phyloP scores from a whole-genome alignment of 2,888 invertebrate genomes.

The Troides helena region DNA sequence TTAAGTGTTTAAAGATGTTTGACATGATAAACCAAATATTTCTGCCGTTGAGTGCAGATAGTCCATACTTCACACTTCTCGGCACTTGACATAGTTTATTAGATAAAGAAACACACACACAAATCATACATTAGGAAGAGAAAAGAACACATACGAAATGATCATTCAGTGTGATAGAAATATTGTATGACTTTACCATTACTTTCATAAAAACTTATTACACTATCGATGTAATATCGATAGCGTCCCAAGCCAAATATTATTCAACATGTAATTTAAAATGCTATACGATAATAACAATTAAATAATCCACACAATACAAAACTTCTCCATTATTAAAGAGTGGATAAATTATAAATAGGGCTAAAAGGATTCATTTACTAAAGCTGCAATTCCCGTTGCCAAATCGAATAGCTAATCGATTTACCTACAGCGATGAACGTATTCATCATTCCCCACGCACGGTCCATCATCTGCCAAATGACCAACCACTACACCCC shows the following conservation, averaged over 20 bases:
- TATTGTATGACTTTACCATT: background rate
- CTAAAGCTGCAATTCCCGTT: slow-evolving; percentile 12
- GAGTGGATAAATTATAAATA: background rate
- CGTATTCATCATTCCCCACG: slow-evolving; percentile 55
- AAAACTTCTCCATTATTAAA: background rate
- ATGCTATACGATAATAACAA: background rate
- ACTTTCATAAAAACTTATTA: too few relatives aligned
- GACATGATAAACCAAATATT: slow-evolving; percentile 29
- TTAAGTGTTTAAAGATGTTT: slow-evolving; percentile 17
- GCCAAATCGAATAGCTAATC: slow-evolving; percentile 41
- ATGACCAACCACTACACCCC: slow-evolving; percentile 61
- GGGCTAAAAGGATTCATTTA: slow-evolving; percentile 5
- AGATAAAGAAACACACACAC: slow-evolving; percentile 21
- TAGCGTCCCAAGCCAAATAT: too few relatives aligned
- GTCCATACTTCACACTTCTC: slow-evolving; percentile 19
- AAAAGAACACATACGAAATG: background rate
- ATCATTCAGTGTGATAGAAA: background rate
- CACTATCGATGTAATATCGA: too few relatives aligned
- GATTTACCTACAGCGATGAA: slow-evolving; percentile 64
- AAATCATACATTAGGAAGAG: background rate
- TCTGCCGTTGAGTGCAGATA: slow-evolving; percentile 27
- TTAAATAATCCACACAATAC: background rate
- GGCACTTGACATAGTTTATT: slow-evolving; percentile 28
- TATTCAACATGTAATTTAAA: too few relatives aligned
- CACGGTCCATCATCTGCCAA: slow-evolving; percentile 40